phyloP scores from a whole-genome alignment of 2,797 vertebrate species.

The Ctenopoma multispine region DNA sequence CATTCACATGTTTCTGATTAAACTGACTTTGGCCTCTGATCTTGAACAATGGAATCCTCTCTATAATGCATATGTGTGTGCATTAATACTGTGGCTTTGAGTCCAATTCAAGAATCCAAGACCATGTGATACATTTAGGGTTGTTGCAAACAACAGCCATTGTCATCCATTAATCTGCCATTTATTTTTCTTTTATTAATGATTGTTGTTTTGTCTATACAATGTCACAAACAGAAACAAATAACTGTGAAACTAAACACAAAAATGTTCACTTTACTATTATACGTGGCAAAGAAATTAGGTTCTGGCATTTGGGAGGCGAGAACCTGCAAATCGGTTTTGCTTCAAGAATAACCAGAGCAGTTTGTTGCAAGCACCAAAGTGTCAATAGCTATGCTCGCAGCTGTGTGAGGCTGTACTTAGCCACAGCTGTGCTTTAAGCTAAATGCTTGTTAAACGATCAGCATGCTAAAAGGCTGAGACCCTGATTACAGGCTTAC shows the following conservation, averaged over 20 bases:
- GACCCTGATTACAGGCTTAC: too few relatives aligned
- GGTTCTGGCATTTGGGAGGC: too few relatives aligned
- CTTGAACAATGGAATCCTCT: neutral
- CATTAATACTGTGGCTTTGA: neutral
- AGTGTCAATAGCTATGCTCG: too few relatives aligned
- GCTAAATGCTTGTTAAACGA: neutral
- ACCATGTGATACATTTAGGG: neutral
- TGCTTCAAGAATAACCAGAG: too few relatives aligned
- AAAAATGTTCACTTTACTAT: too few relatives aligned
- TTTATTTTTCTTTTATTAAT: too few relatives aligned
- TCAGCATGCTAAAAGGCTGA: neutral
- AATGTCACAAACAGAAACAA: neutral
- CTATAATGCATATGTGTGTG: neutral
- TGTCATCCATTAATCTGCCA: neutral
- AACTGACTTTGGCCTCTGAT: conserved; percentile 15
- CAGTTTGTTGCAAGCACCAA: too few relatives aligned
- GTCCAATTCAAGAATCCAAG: neutral
- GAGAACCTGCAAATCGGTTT: too few relatives aligned
- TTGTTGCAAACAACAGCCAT: neutral
- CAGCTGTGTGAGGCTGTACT: neutral
- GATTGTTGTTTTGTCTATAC: neutral
- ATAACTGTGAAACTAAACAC: too few relatives aligned
- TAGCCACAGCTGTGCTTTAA: neutral
- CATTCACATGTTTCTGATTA: conserved; percentile 32
- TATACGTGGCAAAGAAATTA: too few relatives aligned